phyloP scores from a whole-genome alignment of 1,140 invertebrate species.

The Danaus plexippus region DNA sequence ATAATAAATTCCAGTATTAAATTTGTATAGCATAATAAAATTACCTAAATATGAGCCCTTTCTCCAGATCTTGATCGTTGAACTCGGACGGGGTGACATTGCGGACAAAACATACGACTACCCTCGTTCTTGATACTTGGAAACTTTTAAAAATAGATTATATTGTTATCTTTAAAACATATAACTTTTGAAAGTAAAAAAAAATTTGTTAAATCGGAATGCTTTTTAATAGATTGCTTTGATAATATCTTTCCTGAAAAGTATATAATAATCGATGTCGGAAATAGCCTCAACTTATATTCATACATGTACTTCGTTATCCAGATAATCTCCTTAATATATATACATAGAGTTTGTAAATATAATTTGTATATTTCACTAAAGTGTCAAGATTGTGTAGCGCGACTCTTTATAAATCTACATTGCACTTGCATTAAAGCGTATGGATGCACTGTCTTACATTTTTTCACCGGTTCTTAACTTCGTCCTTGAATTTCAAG shows the following conservation, averaged over 20 bases:
- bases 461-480: constrained; percentile 61
- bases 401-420: constrained; percentile 30
- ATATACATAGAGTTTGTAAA: no score
- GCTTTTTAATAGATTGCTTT: no score
- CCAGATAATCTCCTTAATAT: no score
- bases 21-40: constrained; percentile 34
- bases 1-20: no score
- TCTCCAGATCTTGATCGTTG: constrained; percentile 52
- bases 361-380: not conserved
- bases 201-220: no score
- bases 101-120: constrained; percentile 28
- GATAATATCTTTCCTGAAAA: no score
- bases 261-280: no score
- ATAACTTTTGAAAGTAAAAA: not conserved
- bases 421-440: constrained; percentile 58
- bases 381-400: constrained; percentile 35
- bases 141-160: not conserved
- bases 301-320: no score
- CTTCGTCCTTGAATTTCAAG: constrained; percentile 67
- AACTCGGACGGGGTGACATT: constrained; percentile 64
- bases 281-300: no score
- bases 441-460: constrained; percentile 60
- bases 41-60: constrained; percentile 50
- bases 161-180: not conserved
- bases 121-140: constrained; percentile 37